phyloP scores from a whole-genome alignment of 2,888 invertebrate species.

The Nysson spinosus region DNA sequence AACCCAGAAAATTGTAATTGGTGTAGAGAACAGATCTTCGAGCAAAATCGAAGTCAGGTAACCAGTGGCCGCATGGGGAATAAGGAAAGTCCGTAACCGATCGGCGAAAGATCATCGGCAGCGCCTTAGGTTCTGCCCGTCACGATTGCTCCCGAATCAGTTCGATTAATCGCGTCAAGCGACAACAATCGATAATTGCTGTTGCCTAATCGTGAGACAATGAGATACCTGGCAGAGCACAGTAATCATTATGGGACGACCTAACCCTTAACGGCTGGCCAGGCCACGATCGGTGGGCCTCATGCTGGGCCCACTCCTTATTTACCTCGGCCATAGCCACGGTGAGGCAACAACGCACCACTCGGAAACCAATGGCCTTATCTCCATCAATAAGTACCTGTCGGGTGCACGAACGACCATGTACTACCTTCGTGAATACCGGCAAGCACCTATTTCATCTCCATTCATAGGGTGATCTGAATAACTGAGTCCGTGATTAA shows the following conservation, averaged over 20 bases:
- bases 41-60: background rate
- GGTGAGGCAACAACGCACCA: constrained; percentile 55
- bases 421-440: constrained; percentile 41
- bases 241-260: constrained; percentile 53
- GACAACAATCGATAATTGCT: constrained; percentile 69
- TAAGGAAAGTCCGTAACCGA: constrained; percentile 15
- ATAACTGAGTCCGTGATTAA: constrained; percentile 28
- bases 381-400: constrained; percentile 62
- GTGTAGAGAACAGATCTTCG: background rate
- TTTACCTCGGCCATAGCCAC: constrained; percentile 41
- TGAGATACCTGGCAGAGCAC: constrained; percentile 38
- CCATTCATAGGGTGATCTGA: constrained; percentile 52
- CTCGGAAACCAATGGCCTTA: constrained; percentile 54
- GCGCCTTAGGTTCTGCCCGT: constrained; percentile 26
- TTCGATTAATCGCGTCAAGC: constrained; percentile 66
- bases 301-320: constrained; percentile 60
- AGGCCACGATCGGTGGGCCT: constrained; percentile 53
- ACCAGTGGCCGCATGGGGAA: background rate
- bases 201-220: constrained; percentile 61
- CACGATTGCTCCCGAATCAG: constrained; percentile 64
- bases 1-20: background rate
- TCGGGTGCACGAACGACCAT: constrained; percentile 51
- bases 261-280: constrained; percentile 41
- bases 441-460: constrained; percentile 44
- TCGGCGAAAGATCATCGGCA: constrained; percentile 25